Evolutionary conservation across 2,888 invertebrate species (phyloP).

Genomic region (Agonopterix alstromeriana): DNA sequence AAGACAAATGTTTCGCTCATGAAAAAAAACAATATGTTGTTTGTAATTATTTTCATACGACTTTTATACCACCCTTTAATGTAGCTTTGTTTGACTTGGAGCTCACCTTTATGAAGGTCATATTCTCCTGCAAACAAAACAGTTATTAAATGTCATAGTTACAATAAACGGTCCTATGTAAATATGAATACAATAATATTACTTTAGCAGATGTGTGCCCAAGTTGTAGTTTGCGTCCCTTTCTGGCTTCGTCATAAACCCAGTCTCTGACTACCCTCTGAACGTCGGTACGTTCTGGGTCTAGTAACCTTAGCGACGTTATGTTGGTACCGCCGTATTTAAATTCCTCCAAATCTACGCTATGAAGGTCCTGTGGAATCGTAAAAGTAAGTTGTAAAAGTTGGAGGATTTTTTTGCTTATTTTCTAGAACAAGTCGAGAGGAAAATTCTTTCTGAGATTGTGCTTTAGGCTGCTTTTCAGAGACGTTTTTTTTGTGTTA

Average conservation of each 20-base stretch:
- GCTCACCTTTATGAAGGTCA: constrained; percentile 83
- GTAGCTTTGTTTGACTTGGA: background rate
- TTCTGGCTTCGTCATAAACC: constrained; percentile 84
- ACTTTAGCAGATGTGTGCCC: constrained; percentile 77
- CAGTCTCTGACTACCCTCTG: constrained; percentile 87
- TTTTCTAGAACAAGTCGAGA: background rate
- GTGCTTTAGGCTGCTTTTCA: too few species aligned
- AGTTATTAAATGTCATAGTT: constrained; percentile 8
- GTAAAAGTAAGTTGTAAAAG: constrained; percentile 8
- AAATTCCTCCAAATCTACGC: constrained; percentile 94
- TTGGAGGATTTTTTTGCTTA: background rate
- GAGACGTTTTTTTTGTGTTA: too few species aligned
- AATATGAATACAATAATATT: constrained; percentile 15
- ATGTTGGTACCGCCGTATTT: constrained; percentile 97
- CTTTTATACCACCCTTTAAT: background rate
- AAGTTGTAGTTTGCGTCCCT: constrained; percentile 78
- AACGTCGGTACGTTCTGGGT: constrained; percentile 88
- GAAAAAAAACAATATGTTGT: too few species aligned
- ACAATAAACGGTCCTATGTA: constrained; percentile 1
- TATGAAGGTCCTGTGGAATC: constrained; percentile 87
- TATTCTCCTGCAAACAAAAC: constrained; percentile 77
- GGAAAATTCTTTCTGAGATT: too few species aligned
- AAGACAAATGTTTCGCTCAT: too few species aligned
- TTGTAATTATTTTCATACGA: too few species aligned
- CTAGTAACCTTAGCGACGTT: constrained; percentile 93